phyloP scores from a whole-genome alignment of 2,888 invertebrate species.

The Epiblema foenella region DNA sequence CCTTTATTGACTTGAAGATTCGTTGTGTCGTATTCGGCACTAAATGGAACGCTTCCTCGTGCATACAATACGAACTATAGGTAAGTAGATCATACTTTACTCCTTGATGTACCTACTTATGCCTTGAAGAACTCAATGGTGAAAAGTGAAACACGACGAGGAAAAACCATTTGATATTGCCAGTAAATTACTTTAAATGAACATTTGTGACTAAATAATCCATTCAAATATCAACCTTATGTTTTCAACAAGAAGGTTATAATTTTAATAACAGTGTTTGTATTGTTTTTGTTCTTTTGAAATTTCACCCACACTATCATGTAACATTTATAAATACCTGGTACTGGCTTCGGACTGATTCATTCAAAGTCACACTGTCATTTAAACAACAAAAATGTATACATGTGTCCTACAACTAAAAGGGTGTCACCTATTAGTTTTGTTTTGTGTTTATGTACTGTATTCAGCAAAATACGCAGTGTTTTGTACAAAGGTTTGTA shows the following conservation, averaged over 20 bases:
- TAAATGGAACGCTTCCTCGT: too few species aligned
- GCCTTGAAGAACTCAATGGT: neutral
- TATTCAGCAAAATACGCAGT: neutral
- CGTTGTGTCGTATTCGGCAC: too few species aligned
- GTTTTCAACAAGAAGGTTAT: neutral
- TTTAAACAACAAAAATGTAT: neutral
- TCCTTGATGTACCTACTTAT: too few species aligned
- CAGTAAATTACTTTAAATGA: neutral
- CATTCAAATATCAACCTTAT: neutral
- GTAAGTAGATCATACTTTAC: too few species aligned
- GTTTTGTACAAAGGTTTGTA: slow-evolving; percentile 3
- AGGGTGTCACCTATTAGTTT: neutral
- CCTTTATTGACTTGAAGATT: too few species aligned
- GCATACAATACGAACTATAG: too few species aligned
- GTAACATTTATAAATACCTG: neutral
- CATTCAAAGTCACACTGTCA: neutral
- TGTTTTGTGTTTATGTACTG: neutral
- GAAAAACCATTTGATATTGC: too few species aligned
- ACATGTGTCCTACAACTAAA: neutral
- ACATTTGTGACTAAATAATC: neutral
- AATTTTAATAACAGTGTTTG: neutral
- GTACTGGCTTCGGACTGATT: neutral
- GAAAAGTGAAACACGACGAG: too few species aligned
- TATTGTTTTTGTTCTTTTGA: neutral
- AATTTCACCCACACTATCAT: neutral